Conservation (phyloP, 2,113 vertebrate species). For the Shinisaurus crocodilurus region DNA sequence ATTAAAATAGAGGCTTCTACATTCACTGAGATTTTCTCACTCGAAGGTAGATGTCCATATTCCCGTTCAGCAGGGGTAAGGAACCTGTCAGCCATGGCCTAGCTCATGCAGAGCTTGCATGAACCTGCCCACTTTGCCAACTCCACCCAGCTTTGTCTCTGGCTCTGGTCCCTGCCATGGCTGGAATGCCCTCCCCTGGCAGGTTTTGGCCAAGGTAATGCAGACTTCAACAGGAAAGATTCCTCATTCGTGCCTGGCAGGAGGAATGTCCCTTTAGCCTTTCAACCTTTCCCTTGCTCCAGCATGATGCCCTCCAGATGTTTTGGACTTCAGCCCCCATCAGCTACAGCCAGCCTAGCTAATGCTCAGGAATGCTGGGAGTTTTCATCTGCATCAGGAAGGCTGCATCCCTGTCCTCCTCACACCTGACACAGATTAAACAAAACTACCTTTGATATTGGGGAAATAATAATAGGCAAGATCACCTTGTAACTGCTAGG, state of each 20-base stretch:
- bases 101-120: background rate
- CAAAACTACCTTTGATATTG: too few species aligned
- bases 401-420: background rate
- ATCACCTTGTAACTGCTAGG: background rate
- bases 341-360: too few species aligned
- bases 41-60: background rate
- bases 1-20: background rate
- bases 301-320: background rate
- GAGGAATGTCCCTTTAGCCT: constrained; percentile 27
- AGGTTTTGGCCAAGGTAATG: background rate
- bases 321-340: too few species aligned
- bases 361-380: constrained; percentile 1
- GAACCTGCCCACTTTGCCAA: background rate
- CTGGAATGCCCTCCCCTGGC: too few species aligned
- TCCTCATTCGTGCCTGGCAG: background rate
- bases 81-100: background rate
- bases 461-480: background rate
- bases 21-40: background rate
- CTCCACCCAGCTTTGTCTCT: background rate
- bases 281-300: constrained; percentile 35
- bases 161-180: background rate
- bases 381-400: too few species aligned
- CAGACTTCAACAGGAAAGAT: background rate
- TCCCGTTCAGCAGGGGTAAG: background rate
- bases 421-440: background rate